A percentile compares a stretch with the other conserved stretches of the same genome.
Conservation (phyloP, 2,888 invertebrate genomes). For the Tetragonula carbonaria region DNA sequence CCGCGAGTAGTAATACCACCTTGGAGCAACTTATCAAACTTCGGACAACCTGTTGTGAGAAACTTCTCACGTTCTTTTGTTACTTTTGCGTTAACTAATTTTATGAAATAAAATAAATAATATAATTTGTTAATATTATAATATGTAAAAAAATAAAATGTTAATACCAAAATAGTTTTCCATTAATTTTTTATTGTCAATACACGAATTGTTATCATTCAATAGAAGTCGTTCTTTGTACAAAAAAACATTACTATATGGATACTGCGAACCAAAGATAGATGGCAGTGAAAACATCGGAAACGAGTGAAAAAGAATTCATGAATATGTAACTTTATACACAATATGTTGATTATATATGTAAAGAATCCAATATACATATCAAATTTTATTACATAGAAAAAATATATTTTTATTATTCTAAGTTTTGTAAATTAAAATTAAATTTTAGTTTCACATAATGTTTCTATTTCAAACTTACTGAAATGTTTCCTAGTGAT, state of each 20-base stretch:
- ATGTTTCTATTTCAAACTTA: conserved; percentile 3
- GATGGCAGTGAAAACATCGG: too few relatives aligned
- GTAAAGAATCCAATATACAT: background rate
- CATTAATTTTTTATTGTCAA: conserved; percentile 22
- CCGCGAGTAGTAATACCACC: conserved; percentile 90
- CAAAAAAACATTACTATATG: too few relatives aligned
- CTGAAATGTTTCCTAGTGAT: background rate
- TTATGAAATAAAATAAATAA: conserved; percentile 6
- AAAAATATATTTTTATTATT: conserved; percentile 3
- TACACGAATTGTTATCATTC: background rate
- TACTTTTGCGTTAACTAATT: conserved; percentile 44
- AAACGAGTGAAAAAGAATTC: too few relatives aligned
- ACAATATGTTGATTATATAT: background rate
- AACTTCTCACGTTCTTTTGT: conserved; percentile 66
- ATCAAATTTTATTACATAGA: background rate
- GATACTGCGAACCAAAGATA: too few relatives aligned
- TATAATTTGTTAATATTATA: background rate
- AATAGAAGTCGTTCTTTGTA: too few relatives aligned
- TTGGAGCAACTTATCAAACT: conserved; percentile 86
- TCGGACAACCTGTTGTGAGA: conserved; percentile 85
- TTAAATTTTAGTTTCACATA: background rate
- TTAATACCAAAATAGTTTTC: conserved; percentile 57
- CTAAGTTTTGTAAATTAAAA: background rate
- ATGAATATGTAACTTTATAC: background rate
- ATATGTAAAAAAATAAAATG: background rate